phyloP scores from a whole-genome alignment of 2,797 vertebrate genomes.

The Craterocephalus amniculus region DNA sequence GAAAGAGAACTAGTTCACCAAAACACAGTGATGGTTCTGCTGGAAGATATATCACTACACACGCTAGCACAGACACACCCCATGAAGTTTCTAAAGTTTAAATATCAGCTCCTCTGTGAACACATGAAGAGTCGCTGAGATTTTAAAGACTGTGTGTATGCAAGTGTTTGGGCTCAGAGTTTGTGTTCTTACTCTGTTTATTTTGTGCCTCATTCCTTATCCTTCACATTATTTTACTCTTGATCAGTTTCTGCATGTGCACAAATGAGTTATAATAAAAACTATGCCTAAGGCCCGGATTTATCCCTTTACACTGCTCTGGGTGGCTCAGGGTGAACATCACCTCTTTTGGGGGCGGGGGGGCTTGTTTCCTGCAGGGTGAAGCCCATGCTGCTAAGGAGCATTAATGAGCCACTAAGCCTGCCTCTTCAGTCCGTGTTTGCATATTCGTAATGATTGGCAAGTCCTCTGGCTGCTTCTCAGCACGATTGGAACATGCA shows the following conservation, averaged over 20 bases:
- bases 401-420: constrained; percentile 63
- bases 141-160: neutral
- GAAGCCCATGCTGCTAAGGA: constrained; percentile 56
- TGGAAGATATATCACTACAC: constrained; percentile 52
- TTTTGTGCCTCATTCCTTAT: constrained; percentile 11
- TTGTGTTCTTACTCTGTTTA: constrained; percentile 22
- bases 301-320: constrained; percentile 22
- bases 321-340: constrained; percentile 38
- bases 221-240: constrained; percentile 29
- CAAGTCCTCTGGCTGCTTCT: constrained; percentile 37
- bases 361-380: constrained; percentile 53
- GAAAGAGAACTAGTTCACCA: constrained; percentile 61
- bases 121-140: constrained; percentile 28
- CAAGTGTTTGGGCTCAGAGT: constrained; percentile 2
- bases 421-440: constrained; percentile 18
- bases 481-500: constrained; percentile 40
- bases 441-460: constrained; percentile 10
- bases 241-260: constrained; percentile 52
- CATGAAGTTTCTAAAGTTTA: constrained; percentile 28
- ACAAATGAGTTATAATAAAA: constrained; percentile 56
- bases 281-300: constrained; percentile 50
- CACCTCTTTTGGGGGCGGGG: constrained; percentile 52
- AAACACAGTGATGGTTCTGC: constrained; percentile 41
- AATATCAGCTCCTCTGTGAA: constrained; percentile 51
- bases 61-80: constrained; percentile 39